Evolutionary conservation across 2,888 invertebrate species (phyloP).

Genomic region (Uloborus plumipes): DNA sequence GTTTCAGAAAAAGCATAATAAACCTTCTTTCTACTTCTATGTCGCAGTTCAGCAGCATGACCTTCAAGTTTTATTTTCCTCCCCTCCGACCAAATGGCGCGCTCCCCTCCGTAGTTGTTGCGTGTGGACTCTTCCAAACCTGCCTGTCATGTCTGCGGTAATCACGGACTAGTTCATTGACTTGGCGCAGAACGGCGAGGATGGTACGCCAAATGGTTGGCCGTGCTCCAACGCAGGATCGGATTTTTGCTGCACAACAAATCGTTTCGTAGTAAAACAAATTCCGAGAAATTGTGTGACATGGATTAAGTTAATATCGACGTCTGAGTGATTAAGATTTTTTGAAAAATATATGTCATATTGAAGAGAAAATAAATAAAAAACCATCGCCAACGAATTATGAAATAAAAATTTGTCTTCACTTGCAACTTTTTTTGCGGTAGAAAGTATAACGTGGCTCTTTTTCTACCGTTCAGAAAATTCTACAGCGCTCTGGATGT

Average conservation of each 20-base stretch:
- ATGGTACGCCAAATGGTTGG: slow-evolving; percentile 53
- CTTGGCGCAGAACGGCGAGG: slow-evolving; percentile 56
- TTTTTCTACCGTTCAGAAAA: slow-evolving; percentile 15
- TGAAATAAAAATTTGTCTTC: too few species aligned
- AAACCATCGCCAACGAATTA: too few species aligned
- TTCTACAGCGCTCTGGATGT: slow-evolving; percentile 3
- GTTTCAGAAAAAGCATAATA: background rate
- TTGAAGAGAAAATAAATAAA: too few species aligned
- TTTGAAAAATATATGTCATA: too few species aligned
- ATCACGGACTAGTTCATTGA: slow-evolving; percentile 64
- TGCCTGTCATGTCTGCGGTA: slow-evolving; percentile 64
- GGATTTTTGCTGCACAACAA: slow-evolving; percentile 15
- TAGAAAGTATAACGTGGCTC: slow-evolving; percentile 35
- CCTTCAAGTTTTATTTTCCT: slow-evolving; percentile 54
- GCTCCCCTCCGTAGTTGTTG: slow-evolving; percentile 8
- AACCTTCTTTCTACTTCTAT: background rate
- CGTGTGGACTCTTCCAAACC: slow-evolving; percentile 54
- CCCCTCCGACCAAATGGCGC: slow-evolving; percentile 14
- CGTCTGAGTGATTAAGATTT: too few species aligned
- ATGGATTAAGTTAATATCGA: too few species aligned
- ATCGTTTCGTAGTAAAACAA: slow-evolving; percentile 19
- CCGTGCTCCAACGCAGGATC: slow-evolving; percentile 33
- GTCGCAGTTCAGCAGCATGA: slow-evolving; percentile 32
- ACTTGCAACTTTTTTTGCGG: background rate
- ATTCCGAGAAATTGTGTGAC: slow-evolving; percentile 14